Conservation (phyloP, 2,888 invertebrate species). For the Apodemia mormo region DNA sequence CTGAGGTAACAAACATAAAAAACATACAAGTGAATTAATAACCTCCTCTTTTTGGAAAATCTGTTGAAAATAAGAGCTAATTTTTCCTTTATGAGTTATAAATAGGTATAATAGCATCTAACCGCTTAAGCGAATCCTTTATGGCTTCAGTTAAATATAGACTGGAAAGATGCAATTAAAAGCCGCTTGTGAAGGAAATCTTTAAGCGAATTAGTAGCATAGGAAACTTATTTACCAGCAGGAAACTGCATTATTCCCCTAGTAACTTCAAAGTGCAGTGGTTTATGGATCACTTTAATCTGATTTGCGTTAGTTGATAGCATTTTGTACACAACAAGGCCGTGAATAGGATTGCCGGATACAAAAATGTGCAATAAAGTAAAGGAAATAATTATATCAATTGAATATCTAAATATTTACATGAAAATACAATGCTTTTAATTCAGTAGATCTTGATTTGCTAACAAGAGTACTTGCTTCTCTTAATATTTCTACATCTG, state of each 20-base stretch:
- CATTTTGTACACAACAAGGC: not conserved
- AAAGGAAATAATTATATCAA: no score
- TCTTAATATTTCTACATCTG: no score
- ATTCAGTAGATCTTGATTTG: no score
- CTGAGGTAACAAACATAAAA: no score
- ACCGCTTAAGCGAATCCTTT: not conserved
- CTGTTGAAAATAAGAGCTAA: not conserved
- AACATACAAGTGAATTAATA: no score
- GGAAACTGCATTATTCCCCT: not conserved
- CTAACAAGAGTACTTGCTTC: no score
- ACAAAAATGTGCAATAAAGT: no score
- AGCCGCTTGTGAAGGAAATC: conserved; percentile 8
- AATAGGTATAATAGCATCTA: not conserved
- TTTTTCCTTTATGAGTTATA: not conserved
- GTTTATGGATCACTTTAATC: conserved; percentile 10
- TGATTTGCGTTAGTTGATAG: not conserved
- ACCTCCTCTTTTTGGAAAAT: no score
- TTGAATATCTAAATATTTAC: no score
- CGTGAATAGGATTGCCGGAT: no score
- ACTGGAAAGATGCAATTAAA: not conserved
- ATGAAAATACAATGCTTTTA: no score
- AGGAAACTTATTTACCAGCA: conserved; percentile 3
- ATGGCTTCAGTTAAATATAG: not conserved
- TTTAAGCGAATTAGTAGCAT: not conserved
- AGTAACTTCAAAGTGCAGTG: not conserved